Base-by-base conservation (phyloP, 2,113 vertebrate genomes). In the Martes martes region DNA sequence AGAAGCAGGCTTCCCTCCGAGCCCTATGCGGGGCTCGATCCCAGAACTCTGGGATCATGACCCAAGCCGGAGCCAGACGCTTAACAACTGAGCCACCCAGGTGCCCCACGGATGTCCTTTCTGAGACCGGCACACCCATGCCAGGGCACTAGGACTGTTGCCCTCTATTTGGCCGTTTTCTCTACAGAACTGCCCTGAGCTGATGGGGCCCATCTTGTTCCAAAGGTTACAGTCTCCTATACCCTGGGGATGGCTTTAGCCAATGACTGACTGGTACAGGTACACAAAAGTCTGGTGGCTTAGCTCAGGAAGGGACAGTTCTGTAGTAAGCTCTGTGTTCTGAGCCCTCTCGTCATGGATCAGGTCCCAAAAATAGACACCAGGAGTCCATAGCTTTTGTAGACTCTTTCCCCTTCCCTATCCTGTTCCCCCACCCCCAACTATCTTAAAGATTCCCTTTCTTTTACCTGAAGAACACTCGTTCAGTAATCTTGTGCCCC, bases 331-430 rank as follows among this genome's bases (percentile, higher is more conserved):
- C 7, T 33, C n/a, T 57, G 14, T 63, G 33, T 18, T 33, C 8
- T 8, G 36, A 80, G 28, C 13, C 31, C 69, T 79, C 19, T 0
- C 16, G 1, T 0, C 1, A 23, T 6, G 28, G 10, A 23, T 13
- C 11, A 69, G 65, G 7, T 7, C 24, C 31, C 13, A 19, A 39
- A 86, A 39, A 39, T 1, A 21, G 55, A 52, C 4, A 7, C 14
- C 1, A 1, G 4, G 73, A 52, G n/a, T 18, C 14, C 16, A 13
- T 2, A 26, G 42, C 26, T 83, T 36, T 42, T 31, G 39, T 50
- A 52, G 47, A 36, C 11, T 67, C 5, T 4, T 45, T 23, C 24
- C 57, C 2, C 33, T 78, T 94, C n/a, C 26, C 59, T 39, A 39
- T 21, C 63, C 57, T 79, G 1, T 18, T 15, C 42, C 13, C 24